Evolutionary conservation across 1,140 invertebrate species (phyloP), one percentile per base, ranked within the genome.

Genomic region (Muscidifurax raptorellus): DNA sequence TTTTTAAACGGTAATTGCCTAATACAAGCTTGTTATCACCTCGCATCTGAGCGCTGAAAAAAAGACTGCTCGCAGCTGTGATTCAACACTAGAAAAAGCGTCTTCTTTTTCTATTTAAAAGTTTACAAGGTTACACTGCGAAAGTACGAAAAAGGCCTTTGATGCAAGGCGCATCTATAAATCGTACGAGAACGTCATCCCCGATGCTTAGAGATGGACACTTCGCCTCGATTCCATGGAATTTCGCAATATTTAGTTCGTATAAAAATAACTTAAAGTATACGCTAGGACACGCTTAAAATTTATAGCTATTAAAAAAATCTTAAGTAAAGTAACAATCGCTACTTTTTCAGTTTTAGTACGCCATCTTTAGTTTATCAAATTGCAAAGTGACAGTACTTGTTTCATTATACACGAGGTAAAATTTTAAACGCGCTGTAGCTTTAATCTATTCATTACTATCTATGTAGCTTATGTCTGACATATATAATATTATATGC

Each of bases 111-210:
- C 52, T 71, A 28, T 47, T 52, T 67, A 28, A 18, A 79, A 30
- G 28, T n/a, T 82, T 44, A 75, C 30, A 71, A 81, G 12, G 15
- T 52, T 82, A 36, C 28, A 25, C 22, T 76, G n/a, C 10, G 32
- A 40, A 67, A 52, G 59, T 77, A 77, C 10, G 72, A 83, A 47
- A 80, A 83, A 83, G 27, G 74, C 36, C 59, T 30, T 83, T 12
- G 30, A 82, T 76, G 72, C 28, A 74, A 40, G 32, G 52, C 13
- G 22, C 67, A 40, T 36, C 28, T 64, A 22, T 27, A 64, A 59
- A 64, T 59, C 36, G 28, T 44, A 64, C 44, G 30, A 52, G 52
- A 25, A 78, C 18, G 30, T 76, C 59, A 18, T 28, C 44, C 22
- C 22, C 32, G 32, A 74, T 74, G 22, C 71, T 28, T 40, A 10